Percentiles rank a stretch among this genome's conserved stretches.
These are phyloP conservation scores for Hirundo rustica DNA, from an alignment of 2,797 vertebrate species.

Conservation along the genomic window DNA sequence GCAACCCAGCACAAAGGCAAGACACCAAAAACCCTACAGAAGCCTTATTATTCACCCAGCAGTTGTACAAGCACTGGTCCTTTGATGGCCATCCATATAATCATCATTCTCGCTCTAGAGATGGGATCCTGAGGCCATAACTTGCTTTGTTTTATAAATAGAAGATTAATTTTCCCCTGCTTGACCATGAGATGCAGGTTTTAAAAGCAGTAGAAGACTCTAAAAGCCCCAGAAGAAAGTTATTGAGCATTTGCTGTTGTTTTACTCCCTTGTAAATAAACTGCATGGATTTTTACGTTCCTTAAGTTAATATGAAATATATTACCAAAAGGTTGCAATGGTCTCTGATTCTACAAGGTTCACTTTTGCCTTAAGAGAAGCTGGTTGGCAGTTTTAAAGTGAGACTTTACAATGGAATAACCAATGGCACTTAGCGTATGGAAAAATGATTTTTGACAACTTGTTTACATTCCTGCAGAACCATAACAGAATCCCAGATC, in stretches of 20 bases:
- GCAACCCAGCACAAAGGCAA: not conserved
- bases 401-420: not conserved
- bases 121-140: not conserved
- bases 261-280: constrained; percentile 6
- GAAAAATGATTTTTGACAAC: not conserved
- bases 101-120: not conserved
- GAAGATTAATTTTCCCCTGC: not conserved
- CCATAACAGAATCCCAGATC: not conserved
- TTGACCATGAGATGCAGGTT: not conserved
- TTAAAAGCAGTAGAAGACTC: not conserved
- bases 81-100: not conserved
- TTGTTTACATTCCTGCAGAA: not conserved
- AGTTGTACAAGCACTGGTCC: not conserved
- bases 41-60: constrained; percentile 22
- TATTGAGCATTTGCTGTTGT: not conserved
- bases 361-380: not conserved
- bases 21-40: not conserved
- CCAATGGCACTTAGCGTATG: accelerated
- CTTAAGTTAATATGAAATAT: not conserved
- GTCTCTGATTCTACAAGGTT: not conserved
- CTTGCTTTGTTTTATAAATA: not conserved
- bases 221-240: not conserved
- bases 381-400: not conserved
- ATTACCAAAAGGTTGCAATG: not conserved
- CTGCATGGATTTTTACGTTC: not conserved